Base-by-base conservation (phyloP, 2,888 invertebrate genomes). In the Epiblema foenella region DNA sequence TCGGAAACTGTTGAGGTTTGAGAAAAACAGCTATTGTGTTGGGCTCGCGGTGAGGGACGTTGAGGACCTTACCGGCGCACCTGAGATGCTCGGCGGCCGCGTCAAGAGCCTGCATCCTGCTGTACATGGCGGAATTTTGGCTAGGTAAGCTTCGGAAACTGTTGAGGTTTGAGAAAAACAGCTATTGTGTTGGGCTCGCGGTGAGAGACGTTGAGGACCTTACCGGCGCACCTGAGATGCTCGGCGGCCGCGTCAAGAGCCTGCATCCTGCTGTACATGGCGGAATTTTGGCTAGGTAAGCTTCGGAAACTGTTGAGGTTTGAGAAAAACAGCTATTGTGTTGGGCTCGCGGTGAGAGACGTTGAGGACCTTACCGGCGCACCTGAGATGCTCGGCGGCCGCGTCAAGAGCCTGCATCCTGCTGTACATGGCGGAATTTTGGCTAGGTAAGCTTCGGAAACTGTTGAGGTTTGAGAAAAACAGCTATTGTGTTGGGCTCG, bases 21-120 rank as follows among this genome's bases (percentile, higher is more conserved):
- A n/a, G n/a, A n/a, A n/a, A n/a, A n/a, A n/a, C n/a, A n/a, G n/a
- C n/a, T n/a, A n/a, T n/a, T n/a, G n/a, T n/a, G n/a, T n/a, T n/a
- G n/a, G n/a, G n/a, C n/a, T n/a, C n/a, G 90, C 94, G 5, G 98
- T 99, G 0, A 95, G 95, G 76, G 99, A 99, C 94, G 98, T 99
- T 3, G 96, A 98, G 0, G 97, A 98, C 63, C 95, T 99, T 71
- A 99, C 99, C 0, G 97, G 98, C 60, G 98, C 98, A 2, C 98
- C 98, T 0, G 99, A 99, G 93, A 98, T 99, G 97, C 94, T 99
- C 20, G 98, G 98, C 0, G 99, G 99, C 0, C 94, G 99, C 68
- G 99, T 99, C 0, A 99, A 99, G 89, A 99, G 99, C 0, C 94
- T 99, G 18, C 99, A 99, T 86, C 99, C 99, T 0, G 98, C 98